Conservation (phyloP, 2,888 invertebrate genomes). For the Anagyrus pseudococci region DNA sequence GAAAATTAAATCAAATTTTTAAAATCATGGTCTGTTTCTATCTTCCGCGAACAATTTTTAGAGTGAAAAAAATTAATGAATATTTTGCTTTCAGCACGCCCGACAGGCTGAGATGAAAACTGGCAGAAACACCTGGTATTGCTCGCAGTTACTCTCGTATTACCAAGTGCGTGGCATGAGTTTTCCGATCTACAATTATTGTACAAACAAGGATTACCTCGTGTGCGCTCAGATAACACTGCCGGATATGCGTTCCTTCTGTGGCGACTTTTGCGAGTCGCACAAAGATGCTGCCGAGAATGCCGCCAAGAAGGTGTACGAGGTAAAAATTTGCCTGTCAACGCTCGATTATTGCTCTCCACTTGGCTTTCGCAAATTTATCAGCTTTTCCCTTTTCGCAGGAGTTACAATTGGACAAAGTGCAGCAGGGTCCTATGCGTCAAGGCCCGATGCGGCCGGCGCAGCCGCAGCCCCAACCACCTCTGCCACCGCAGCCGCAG, state of each 20-base stretch:
- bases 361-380: no score
- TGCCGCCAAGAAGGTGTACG: constrained; percentile 59
- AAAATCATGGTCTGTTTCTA: not conserved
- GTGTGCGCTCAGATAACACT: constrained; percentile 63
- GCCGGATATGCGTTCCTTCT: constrained; percentile 61
- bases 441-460: constrained; percentile 33
- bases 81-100: constrained; percentile 48
- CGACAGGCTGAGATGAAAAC: constrained; percentile 48
- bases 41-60: not conserved
- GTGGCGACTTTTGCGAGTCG: constrained; percentile 61
- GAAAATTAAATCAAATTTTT: constrained; percentile 6
- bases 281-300: constrained; percentile 64
- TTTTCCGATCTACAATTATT: constrained; percentile 63
- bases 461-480: constrained; percentile 38
- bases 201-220: constrained; percentile 51
- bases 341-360: not conserved
- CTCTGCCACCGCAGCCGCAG: constrained; percentile 39
- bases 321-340: constrained; percentile 37
- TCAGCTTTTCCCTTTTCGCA: constrained; percentile 28
- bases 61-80: constrained; percentile 7
- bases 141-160: constrained; percentile 59
- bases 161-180: constrained; percentile 61
- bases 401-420: constrained; percentile 48
- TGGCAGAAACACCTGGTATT: constrained; percentile 47
- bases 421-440: constrained; percentile 36